Conservation (phyloP, 2,113 vertebrate species). For the Rynchops niger region DNA sequence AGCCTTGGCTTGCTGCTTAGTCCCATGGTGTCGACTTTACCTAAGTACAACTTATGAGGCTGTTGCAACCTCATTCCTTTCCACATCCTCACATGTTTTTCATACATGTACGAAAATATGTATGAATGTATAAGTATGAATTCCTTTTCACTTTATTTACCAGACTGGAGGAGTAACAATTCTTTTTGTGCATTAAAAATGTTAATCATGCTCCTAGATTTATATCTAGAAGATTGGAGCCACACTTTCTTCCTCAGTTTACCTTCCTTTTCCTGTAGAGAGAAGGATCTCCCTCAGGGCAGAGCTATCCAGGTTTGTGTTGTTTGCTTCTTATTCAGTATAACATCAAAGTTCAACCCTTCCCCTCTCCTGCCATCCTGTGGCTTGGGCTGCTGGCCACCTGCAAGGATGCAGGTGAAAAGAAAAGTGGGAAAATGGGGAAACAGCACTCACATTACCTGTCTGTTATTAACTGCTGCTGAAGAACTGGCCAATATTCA, state of each 20-base stretch:
- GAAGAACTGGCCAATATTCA: neutral
- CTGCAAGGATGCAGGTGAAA: neutral
- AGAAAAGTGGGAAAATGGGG: neutral
- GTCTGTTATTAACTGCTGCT: neutral
- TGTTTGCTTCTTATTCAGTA: neutral
- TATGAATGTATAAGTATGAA: neutral
- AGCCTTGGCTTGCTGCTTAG: neutral
- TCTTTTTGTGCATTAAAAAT: neutral
- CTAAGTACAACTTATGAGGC: neutral
- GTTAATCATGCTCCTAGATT: neutral
- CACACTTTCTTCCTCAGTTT: neutral
- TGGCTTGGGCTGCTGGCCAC: neutral
- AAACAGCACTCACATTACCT: neutral
- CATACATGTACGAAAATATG: no score
- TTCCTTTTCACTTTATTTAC: neutral
- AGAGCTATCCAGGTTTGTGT: neutral
- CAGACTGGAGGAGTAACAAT: neutral
- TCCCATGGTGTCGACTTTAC: neutral
- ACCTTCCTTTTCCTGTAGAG: neutral
- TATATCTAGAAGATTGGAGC: neutral
- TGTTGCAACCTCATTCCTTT: neutral
- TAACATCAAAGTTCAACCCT: neutral
- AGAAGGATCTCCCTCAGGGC: neutral
- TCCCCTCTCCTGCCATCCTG: neutral
- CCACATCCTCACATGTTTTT: neutral